Base-by-base conservation (phyloP, 2,113 vertebrate genomes). In the Dipodomys stephensi region DNA sequence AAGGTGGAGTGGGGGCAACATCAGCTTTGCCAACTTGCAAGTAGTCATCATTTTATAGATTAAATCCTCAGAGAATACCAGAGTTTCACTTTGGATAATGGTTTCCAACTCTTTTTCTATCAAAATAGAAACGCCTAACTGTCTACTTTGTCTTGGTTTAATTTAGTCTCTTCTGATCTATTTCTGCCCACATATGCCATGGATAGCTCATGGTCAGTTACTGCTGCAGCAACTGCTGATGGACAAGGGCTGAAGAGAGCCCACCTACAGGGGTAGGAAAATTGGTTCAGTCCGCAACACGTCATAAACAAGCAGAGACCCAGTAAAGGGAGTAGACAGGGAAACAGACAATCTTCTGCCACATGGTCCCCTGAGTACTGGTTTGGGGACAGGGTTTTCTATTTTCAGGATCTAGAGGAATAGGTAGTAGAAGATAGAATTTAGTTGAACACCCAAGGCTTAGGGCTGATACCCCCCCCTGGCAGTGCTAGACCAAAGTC, bases 1-100 rank as follows among this genome's bases (percentile, higher is more conserved):
- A 15, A 28, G 30, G 32, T 57, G 15, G 53, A 57, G 53, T 57
- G 15, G 4, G 12, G 87, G 83, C n/a, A 91, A 67, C 71, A 77
- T 10, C 7, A 88, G 60, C 22, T 73, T 87, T 93, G 88, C 20
- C 93, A 90, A 65, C 35, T 95, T 88, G 71, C 84, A 68, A 80
- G 44, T 44, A 90, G 68, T 72, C 79, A 53, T 87, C 62, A 67
- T 25, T 90, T 89, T 84, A 93, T 62, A 90, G 86, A 81, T 46
- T 68, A 60, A 67, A 76, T 67, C 88, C 53, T 72, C 0, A 93
- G 62, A 92, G 92, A 88, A 73, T 85, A 25, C 20, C 44, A 90
- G 71, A 62, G 60, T 84, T 69, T 92, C 62, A 73, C 35, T 90
- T 90, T 88, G 57, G 94, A 92, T 64, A 64, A 83, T 39, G 10